These are phyloP conservation scores for Cliona cf. orientalis DNA, from an alignment of 37 sponge, comb jelly and placozoan genomes.

Conservation along the genomic window DNA sequence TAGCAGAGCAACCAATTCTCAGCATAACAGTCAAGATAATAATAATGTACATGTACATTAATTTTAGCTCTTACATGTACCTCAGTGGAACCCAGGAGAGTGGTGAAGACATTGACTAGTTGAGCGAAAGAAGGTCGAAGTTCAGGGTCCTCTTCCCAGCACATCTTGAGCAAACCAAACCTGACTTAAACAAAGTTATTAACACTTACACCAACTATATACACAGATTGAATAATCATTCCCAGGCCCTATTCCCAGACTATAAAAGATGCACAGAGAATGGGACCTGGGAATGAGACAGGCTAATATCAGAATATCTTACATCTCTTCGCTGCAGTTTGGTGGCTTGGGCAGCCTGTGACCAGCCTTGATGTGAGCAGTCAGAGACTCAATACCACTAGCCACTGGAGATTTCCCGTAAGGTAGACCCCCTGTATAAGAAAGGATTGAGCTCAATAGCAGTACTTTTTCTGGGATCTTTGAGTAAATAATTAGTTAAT, in stretches of 20 bases:
- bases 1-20: too few relatives aligned
- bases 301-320: slow-evolving; percentile 5
- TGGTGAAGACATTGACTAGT: slow-evolving; percentile 4
- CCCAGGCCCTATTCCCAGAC: too few relatives aligned
- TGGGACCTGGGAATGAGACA: background rate
- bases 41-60: too few relatives aligned
- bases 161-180: slow-evolving; percentile 48
- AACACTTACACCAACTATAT: background rate
- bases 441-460: background rate
- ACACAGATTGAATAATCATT: too few relatives aligned
- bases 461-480: too few relatives aligned
- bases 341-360: slow-evolving; percentile 52
- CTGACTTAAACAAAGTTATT: slow-evolving; percentile 5
- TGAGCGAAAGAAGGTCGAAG: slow-evolving; percentile 63
- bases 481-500: too few relatives aligned
- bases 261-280: background rate
- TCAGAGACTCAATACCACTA: slow-evolving; percentile 44
- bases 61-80: background rate
- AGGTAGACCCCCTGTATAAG: slow-evolving; percentile 25
- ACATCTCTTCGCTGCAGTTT: slow-evolving; percentile 60
- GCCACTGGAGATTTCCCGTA: slow-evolving; percentile 30
- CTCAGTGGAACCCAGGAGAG: background rate
- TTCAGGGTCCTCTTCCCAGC: slow-evolving; percentile 48
- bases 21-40: too few relatives aligned
- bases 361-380: slow-evolving; percentile 43